Evolutionary conservation across 2,113 vertebrate species (phyloP).

Genomic region (Podilymbus podiceps): DNA sequence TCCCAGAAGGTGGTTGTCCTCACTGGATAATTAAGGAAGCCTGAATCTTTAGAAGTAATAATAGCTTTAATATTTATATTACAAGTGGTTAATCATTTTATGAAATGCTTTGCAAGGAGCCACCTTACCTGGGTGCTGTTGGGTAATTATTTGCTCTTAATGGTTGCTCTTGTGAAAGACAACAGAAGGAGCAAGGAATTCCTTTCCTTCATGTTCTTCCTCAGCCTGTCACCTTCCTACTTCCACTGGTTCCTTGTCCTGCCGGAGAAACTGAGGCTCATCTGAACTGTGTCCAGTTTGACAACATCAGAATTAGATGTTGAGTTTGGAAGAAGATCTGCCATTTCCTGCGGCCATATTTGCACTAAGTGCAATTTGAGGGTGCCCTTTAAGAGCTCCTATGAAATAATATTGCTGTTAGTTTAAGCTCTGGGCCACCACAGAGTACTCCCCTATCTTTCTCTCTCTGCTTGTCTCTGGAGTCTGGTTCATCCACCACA

Average conservation of each 20-base stretch:
- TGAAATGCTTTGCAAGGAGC: not conserved
- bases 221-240: not conserved
- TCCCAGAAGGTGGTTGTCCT: not conserved
- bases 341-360: not conserved
- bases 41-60: not conserved
- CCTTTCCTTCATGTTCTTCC: not conserved
- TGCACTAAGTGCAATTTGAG: not conserved
- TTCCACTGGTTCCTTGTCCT: not conserved
- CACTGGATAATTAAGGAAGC: not conserved
- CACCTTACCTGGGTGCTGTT: not conserved
- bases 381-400: not conserved
- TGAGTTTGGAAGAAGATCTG: not conserved
- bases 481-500: slow-evolving; percentile 9
- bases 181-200: not conserved
- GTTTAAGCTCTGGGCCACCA: not conserved
- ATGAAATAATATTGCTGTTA: not conserved
- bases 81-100: not conserved
- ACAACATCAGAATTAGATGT: not conserved
- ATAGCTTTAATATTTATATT: not conserved
- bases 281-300: not conserved
- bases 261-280: not conserved
- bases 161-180: not conserved
- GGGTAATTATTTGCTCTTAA: not conserved
- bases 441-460: not conserved
- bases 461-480: not conserved